Evolutionary conservation across 2,113 vertebrate species (phyloP).

Genomic region (Engystomops pustulosus): DNA sequence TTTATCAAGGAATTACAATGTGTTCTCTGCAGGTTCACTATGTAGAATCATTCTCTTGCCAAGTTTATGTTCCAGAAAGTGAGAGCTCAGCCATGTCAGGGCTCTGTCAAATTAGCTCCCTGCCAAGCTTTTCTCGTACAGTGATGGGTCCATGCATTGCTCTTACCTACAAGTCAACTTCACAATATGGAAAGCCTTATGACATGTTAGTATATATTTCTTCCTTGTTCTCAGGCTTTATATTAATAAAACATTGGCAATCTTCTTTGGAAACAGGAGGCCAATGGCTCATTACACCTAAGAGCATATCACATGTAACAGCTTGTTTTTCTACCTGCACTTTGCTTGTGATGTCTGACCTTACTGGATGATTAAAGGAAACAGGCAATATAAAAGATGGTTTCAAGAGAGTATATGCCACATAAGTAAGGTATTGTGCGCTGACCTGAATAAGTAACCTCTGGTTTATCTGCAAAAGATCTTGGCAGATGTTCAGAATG

Average conservation of each 20-base stretch:
- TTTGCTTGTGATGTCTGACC: constrained; percentile 44
- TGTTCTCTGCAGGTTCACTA: constrained; percentile 56
- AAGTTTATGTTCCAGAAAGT: constrained; percentile 59
- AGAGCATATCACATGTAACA: constrained; percentile 33
- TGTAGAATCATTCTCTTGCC: constrained; percentile 55
- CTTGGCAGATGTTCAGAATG: constrained; percentile 7
- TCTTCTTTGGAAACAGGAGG: constrained; percentile 51
- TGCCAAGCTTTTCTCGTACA: constrained; percentile 50
- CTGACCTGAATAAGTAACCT: constrained; percentile 42
- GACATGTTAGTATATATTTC: constrained; percentile 50
- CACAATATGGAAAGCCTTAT: constrained; percentile 54
- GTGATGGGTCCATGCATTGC: constrained; percentile 48
- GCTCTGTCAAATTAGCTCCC: constrained; percentile 58
- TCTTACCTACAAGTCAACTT: constrained; percentile 56
- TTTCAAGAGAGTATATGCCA: constrained; percentile 23
- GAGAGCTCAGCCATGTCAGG: constrained; percentile 58
- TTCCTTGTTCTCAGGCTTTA: constrained; percentile 18
- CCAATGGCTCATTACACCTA: constrained; percentile 48
- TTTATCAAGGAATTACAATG: constrained; percentile 61
- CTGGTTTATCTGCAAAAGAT: constrained; percentile 24
- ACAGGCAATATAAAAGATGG: constrained; percentile 35
- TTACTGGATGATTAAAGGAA: constrained; percentile 47
- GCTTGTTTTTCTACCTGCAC: constrained; percentile 42
- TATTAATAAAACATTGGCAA: constrained; percentile 53
- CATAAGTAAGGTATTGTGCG: constrained; percentile 32